phyloP scores from a whole-genome alignment of 2,797 vertebrate species.

The Carapus acus region DNA sequence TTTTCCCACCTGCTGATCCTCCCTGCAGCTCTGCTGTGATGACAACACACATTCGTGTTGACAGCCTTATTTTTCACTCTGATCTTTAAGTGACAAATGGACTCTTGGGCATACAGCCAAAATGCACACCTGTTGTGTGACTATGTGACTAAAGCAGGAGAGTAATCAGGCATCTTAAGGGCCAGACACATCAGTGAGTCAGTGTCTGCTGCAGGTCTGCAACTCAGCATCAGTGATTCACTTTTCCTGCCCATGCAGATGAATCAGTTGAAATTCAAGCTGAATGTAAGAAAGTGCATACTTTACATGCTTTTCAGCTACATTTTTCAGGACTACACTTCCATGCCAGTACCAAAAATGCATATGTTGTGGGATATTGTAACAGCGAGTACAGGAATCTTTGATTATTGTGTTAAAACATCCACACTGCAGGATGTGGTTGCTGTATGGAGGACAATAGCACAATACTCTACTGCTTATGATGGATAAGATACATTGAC shows the following conservation, averaged over 20 bases:
- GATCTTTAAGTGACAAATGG: slow-evolving; percentile 27
- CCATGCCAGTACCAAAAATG: not conserved
- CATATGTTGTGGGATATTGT: not conserved
- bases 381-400: too few relatives aligned
- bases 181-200: slow-evolving; percentile 31
- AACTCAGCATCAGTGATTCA: slow-evolving; percentile 16
- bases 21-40: slow-evolving; percentile 8
- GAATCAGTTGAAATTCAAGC: slow-evolving; percentile 8
- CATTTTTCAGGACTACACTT: not conserved
- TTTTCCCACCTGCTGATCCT: slow-evolving; percentile 12
- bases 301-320: slow-evolving; percentile 3
- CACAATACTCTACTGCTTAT: too few relatives aligned
- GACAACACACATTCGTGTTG: slow-evolving; percentile 2
- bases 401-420: too few relatives aligned
- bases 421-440: too few relatives aligned
- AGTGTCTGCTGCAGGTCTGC: slow-evolving; percentile 1
- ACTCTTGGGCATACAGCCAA: not conserved
- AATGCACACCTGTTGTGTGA: slow-evolving; percentile 29
- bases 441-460: too few relatives aligned
- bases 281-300: slow-evolving; percentile 3
- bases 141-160: slow-evolving; percentile 11
- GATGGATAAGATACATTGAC: too few relatives aligned
- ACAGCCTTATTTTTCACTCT: slow-evolving; percentile 23
- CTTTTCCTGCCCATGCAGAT: slow-evolving; percentile 8
- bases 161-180: slow-evolving; percentile 41